Evolutionary conservation across 2,113 vertebrate genomes (phyloP), one percentile per base, ranked within the genome.

Genomic region (Reinhardtius hippoglossoides): DNA sequence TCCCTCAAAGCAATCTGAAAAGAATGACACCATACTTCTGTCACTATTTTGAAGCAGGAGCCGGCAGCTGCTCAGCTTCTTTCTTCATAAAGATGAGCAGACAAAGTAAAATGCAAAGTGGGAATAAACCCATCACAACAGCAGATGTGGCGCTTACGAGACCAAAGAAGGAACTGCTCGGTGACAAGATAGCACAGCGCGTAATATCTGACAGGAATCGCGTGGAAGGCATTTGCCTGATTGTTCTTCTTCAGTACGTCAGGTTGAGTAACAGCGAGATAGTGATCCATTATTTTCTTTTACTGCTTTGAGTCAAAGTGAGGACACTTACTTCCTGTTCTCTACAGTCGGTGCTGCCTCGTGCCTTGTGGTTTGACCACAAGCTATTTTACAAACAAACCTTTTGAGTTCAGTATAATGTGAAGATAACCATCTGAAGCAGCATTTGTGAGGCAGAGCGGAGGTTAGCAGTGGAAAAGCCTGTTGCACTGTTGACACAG

Each of bases 221-320:
- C 89, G 92, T 90, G 83, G 52, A 71, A 92, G 85, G 91, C 81
- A 94, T 94, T 92, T 67, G 67, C 57, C 66, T 84, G 91, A 92
- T 93, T 91, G 90, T 93, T 93, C 92, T 92, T 94, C 91, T 91
- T 92, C 87, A 76, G 77, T 80, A 90, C 83, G 71, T 42, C 15
- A 74, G 68, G 89, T 88, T 89, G 91, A 93, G 89, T 84, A 80
- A 83, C 71, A 86, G 69, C 13, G 16, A 85, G 92, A 94, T 93
- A 91, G 55, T 21, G 2, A 95, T 95, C 91, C 85, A 82, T 92
- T 90, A 89, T 92, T 93, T 93, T 93, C 60, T 82, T 87, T 88
- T 57, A 77, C 72, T 71, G 61, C 84, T 84, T 58, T 66, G 65
- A 88, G 87, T 82, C 83, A 88, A 78, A 85, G 67, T 78, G 69